phyloP scores from a whole-genome alignment of 92 coral and sea anemone species.

The Montipora capitata region DNA sequence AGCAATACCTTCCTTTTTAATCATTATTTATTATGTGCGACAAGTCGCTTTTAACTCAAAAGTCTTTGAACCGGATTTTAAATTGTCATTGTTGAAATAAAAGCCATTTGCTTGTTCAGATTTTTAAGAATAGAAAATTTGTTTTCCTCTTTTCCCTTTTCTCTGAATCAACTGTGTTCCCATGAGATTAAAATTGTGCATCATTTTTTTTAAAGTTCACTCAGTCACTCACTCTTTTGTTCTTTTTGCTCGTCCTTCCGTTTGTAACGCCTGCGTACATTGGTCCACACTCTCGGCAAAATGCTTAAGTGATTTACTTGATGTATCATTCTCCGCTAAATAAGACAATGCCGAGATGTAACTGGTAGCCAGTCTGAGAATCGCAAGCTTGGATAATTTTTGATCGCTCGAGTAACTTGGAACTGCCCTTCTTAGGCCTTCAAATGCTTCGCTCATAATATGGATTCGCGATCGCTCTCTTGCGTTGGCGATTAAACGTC shows the following conservation, averaged over 20 bases:
- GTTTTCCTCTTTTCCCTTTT: neutral
- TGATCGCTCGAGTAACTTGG: conserved; percentile 97
- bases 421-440: conserved; percentile 92
- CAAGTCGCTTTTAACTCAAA: neutral
- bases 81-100: neutral
- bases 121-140: neutral
- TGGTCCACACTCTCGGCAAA: conserved; percentile 96
- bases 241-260: conserved; percentile 93
- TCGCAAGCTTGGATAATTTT: conserved; percentile 95
- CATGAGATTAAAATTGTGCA: neutral
- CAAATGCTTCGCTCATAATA: conserved; percentile 97
- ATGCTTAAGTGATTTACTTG: conserved; percentile 89
- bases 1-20: neutral
- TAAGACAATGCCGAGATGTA: conserved; percentile 94
- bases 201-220: neutral
- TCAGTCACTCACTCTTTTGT: conserved; percentile 78
- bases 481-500: conserved; percentile 96
- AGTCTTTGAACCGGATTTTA: neutral
- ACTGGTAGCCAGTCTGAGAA: conserved; percentile 93
- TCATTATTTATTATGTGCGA: neutral
- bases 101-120: neutral
- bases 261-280: conserved; percentile 94
- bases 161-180: neutral
- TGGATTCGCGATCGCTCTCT: conserved; percentile 96
- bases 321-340: conserved; percentile 89